phyloP scores from a whole-genome alignment of 2,888 invertebrate species.

The Heliconius hortense region DNA sequence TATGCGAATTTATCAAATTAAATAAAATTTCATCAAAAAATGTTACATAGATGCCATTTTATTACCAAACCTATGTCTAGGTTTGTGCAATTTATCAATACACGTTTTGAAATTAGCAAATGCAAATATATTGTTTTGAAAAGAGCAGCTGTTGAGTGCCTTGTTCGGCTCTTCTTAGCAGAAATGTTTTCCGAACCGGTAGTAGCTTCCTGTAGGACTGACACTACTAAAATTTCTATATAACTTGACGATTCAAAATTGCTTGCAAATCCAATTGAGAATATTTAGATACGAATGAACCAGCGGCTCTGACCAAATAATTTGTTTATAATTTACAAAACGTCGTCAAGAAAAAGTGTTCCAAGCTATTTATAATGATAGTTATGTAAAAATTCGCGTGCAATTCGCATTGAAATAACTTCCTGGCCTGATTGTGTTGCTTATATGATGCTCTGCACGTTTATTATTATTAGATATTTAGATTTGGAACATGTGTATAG shows the following conservation, averaged over 20 bases:
- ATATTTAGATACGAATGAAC: background rate
- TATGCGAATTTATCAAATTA: background rate
- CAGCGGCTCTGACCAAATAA: conserved; percentile 6
- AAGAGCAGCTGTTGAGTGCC: no score
- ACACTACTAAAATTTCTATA: no score
- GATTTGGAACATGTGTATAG: background rate
- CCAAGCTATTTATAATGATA: conserved; percentile 18
- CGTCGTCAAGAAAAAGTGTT: conserved; percentile 23
- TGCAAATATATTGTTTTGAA: no score
- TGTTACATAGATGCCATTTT: conserved; percentile 5
- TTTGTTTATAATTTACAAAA: conserved; percentile 27
- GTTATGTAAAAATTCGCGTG: conserved; percentile 34
- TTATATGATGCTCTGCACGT: background rate
- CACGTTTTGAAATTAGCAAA: conserved; percentile 14
- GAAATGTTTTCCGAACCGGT: no score
- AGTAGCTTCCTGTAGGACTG: no score
- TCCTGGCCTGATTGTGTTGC: conserved; percentile 18
- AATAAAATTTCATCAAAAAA: conserved; percentile 9
- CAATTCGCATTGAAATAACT: conserved; percentile 24
- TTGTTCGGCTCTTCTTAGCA: no score
- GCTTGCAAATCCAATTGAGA: no score
- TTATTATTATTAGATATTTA: conserved; percentile 5
- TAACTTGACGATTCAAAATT: no score
- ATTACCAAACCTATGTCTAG: conserved; percentile 6
- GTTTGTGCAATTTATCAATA: conserved; percentile 26